Base-by-base conservation (phyloP, 2,888 invertebrate species). In the Trichopoda pennipes region DNA sequence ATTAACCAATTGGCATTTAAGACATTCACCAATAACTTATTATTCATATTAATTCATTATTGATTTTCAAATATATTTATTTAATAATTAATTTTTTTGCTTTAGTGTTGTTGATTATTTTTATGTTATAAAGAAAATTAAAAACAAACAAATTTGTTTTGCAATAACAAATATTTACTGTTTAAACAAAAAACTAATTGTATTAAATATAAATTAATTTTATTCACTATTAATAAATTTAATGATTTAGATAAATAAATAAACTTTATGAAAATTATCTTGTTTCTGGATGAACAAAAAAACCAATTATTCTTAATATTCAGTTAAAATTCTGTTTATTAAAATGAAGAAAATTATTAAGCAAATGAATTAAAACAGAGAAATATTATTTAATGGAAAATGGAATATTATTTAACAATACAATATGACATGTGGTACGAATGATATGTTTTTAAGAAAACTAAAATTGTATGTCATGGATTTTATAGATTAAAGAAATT, bases 11-110 rank as follows among this genome's bases (percentile, higher is more conserved):
- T 88, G 89, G 89, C 89, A 89, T 88, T 87, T 87, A 88, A 87
- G 89, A 89, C 89, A 89, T 89, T 89, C 89, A 89, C 89, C 89
- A 89, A 89, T n/a, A n/a, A n/a, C n/a, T n/a, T n/a, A 84, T 81
- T 42, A 69, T 76, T 58, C 53, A 79, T 68, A 69, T 17, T 32
- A 47, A 58, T 28, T 28, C 8, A 14, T 16, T 49, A 17, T 2
- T 49, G 9, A 49, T 49, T 66, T 73, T 75, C 19, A 32, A 55
- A 21, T 60, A 21, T 68, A 72, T 60, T 74, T 66, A 73, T 76
- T 85, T 70, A 42, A 49, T 51, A 42, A 55, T 51, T 53, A n/a
- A n/a, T 47, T 53, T 53, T 42, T 49, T 19, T 49, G 38, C 51
- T 55, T 23, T 12, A 49, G 51, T 53, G 12, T 38, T 28, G 7